Evolutionary conservation across 2,113 vertebrate genomes (phyloP).

Genomic region (Shinisaurus crocodilurus): DNA sequence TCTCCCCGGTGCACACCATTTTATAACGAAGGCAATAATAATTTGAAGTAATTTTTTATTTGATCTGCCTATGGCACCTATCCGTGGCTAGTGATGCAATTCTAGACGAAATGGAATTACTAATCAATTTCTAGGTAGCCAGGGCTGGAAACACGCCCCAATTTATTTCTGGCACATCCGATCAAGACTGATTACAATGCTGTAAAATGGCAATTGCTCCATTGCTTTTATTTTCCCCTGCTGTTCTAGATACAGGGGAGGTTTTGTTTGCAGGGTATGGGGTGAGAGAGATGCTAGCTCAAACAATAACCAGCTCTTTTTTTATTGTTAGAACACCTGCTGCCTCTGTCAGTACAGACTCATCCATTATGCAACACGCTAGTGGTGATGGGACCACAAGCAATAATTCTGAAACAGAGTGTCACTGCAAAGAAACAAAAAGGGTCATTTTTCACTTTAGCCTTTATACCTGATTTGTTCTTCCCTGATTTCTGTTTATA

Average conservation of each 20-base stretch:
- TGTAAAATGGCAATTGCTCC: constrained; percentile 10
- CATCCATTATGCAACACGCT: constrained; percentile 67
- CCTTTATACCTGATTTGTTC: not conserved
- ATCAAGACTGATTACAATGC: constrained; percentile 21
- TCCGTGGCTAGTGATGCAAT: not conserved
- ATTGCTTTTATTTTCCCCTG: constrained; percentile 14
- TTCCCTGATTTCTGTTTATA: not conserved
- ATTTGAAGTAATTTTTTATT: constrained; percentile 26
- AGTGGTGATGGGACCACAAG: constrained; percentile 28
- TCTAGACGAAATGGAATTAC: constrained; percentile 37
- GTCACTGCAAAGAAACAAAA: constrained; percentile 31
- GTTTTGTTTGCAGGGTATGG: constrained; percentile 55
- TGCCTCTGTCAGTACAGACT: constrained; percentile 59
- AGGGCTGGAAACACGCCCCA: not conserved
- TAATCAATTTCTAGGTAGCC: constrained; percentile 27
- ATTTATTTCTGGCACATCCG: constrained; percentile 21
- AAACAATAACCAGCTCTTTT: constrained; percentile 68
- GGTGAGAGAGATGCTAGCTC: constrained; percentile 43
- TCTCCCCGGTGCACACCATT: not conserved
- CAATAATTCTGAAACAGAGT: constrained; percentile 23
- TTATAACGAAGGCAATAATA: constrained; percentile 6
- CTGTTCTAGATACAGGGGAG: constrained; percentile 48
- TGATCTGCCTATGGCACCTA: constrained; percentile 3
- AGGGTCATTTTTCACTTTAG: not conserved
- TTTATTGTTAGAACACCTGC: constrained; percentile 72